phyloP scores from a whole-genome alignment of 30 jellyfish, hydroid and myxozoan genomes.

The Turritopsis dohrnii region DNA sequence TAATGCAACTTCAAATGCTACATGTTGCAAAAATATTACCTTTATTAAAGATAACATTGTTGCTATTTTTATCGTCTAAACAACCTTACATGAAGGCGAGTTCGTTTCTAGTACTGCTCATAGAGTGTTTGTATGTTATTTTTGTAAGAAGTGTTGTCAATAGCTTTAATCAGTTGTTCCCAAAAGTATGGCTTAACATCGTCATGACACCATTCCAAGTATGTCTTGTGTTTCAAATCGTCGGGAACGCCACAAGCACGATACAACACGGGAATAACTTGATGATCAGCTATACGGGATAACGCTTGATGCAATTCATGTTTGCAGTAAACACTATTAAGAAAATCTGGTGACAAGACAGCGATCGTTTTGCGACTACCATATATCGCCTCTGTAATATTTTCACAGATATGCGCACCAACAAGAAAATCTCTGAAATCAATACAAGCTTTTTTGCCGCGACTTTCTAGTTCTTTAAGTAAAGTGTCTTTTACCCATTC shows the following conservation, averaged over 20 bases:
- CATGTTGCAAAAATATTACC: too few relatives aligned
- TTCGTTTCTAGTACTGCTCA: too few relatives aligned
- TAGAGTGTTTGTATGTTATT: not conserved
- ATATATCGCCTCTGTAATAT: constrained; percentile 60
- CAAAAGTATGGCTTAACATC: constrained; percentile 72
- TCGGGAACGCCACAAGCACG: constrained; percentile 58
- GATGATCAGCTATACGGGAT: constrained; percentile 41
- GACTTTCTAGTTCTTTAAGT: constrained; percentile 30
- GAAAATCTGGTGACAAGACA: constrained; percentile 79
- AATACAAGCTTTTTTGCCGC: constrained; percentile 52
- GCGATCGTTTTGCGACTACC: constrained; percentile 74
- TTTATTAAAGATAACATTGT: too few relatives aligned
- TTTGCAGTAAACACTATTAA: constrained; percentile 57
- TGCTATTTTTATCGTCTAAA: too few relatives aligned
- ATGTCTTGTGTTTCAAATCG: constrained; percentile 45
- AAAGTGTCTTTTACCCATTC: constrained; percentile 58
- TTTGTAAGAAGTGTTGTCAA: not conserved
- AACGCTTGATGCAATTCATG: constrained; percentile 73
- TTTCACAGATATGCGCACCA: constrained; percentile 56
- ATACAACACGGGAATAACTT: constrained; percentile 59
- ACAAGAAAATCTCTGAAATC: constrained; percentile 62
- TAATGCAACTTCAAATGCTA: too few relatives aligned
- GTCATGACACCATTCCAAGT: constrained; percentile 76
- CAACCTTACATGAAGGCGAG: too few relatives aligned
- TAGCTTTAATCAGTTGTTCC: constrained; percentile 52